Conservation (phyloP, 2,113 vertebrate species). For the Desmodus rotundus region DNA sequence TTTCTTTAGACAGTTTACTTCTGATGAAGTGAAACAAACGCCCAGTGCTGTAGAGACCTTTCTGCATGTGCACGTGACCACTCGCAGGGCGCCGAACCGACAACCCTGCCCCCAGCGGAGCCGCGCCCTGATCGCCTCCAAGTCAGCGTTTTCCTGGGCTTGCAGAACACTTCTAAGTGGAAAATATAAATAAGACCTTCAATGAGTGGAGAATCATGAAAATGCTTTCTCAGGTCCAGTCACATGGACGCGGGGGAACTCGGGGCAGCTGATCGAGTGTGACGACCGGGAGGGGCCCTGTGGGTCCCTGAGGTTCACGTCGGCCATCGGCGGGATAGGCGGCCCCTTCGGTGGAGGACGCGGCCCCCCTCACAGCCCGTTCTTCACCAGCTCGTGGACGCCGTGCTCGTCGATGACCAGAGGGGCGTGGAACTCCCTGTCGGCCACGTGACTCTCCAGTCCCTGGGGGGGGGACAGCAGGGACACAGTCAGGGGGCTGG, state of each 20-base stretch:
- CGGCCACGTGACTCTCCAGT: slow-evolving; percentile 87
- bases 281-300: neutral
- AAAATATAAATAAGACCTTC: slow-evolving; percentile 79
- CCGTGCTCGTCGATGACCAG: slow-evolving; percentile 88
- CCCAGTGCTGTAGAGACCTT: slow-evolving; percentile 73
- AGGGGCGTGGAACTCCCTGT: slow-evolving; percentile 86
- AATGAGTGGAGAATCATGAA: neutral
- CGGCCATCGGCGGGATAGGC: too few relatives aligned
- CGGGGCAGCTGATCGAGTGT: neutral
- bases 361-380: slow-evolving; percentile 74
- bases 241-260: neutral
- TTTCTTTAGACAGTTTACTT: slow-evolving; percentile 64
- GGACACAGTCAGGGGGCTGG: neutral
- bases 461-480: slow-evolving; percentile 79
- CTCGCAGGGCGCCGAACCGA: neutral
- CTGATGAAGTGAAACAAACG: slow-evolving; percentile 61
- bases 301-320: neutral
- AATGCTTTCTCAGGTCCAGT: slow-evolving; percentile 31
- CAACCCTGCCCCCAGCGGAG: slow-evolving; percentile 19
- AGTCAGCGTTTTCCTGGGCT: neutral
- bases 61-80: slow-evolving; percentile 52
- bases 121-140: neutral
- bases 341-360: too few relatives aligned
- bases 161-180: slow-evolving; percentile 8
- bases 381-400: slow-evolving; percentile 90